Conservation (phyloP, 2,113 vertebrate genomes). For the human region GRCh38 chr15:44332501-44333000, state of each 20-base stretch:
- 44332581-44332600: conserved; percentile 41
- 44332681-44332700: conserved; percentile 20
- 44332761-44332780: conserved; percentile 44
- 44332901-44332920: neutral
- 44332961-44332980: no score
- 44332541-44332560: no score
- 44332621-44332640: conserved; percentile 19
- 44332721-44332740: neutral
- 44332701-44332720: conserved; percentile 32
- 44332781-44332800: neutral
- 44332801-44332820: conserved; percentile 3
- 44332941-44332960: neutral
- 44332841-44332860: conserved; percentile 1
- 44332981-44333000: no score
- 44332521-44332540: no score
- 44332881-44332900: neutral
- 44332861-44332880: neutral
- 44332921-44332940: neutral
- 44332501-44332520: no score
- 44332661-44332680: conserved; percentile 38
- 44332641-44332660: neutral
- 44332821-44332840: neutral
- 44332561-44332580: no score
- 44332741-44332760: neutral
- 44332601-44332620: conserved; percentile 1